Evolutionary conservation across 2,797 vertebrate genomes (phyloP), one percentile per base, ranked within the genome.

Genomic region (Catostomus latipinnis): DNA sequence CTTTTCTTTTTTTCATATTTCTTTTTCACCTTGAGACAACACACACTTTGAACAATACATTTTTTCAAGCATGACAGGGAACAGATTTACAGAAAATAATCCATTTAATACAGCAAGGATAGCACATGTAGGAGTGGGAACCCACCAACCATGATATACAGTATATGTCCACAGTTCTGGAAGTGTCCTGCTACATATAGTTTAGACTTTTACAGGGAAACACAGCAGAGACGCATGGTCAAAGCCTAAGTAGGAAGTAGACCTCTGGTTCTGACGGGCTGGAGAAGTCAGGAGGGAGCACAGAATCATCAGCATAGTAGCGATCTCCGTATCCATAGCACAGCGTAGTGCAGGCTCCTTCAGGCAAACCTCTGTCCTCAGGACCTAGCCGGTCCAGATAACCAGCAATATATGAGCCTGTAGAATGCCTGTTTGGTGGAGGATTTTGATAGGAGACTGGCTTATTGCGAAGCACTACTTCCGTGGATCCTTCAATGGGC

Each of bases 161-260:
- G 9, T 18, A 56, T 83, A 83, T 83, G 48, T 83, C 83, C 77
- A 81, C 56, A 65, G 70, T 75, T 74, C 80, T 82, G 77, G 74
- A 86, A 82, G 77, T 60, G 70, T 81, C 45, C 76, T 71, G 80
- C 71, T 80, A 63, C 57, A 71, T 67, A 61, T 66, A 58, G 49
- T 69, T 52, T 62, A 78, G 34, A 76, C 60, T 71, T 81, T n/a
- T 53, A 69, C 84, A 60, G 81, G 74, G 77, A 78, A 78, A 74
- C 74, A 79, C 60, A 77, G 65, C 8, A 73, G 62, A 62, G 56
- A 9, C 63, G 63, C 52, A 54, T 63, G 85, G 78, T 94, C 95
- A 99, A 81, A 99, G 93, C 91, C 98, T 90, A 66, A 99, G 94
- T 83, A 99, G 92, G 87, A 99, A 99, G 91, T 98, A 99, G 22